These are phyloP conservation scores for Uropetala carovei DNA, from an alignment of 2,888 invertebrate species.

Conservation along the genomic window DNA sequence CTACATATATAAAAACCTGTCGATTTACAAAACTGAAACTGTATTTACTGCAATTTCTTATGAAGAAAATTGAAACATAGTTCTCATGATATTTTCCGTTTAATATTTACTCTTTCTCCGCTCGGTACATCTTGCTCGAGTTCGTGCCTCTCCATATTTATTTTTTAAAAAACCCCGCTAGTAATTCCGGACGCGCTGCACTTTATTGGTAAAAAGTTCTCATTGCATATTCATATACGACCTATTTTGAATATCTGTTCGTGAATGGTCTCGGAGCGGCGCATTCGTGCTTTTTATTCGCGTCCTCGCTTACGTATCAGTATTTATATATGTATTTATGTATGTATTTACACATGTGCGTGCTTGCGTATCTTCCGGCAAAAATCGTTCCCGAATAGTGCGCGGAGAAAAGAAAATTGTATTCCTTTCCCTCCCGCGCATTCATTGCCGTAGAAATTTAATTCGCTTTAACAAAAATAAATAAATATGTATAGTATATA, in stretches of 20 bases:
- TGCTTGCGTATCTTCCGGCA: background rate
- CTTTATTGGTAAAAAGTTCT: slow-evolving; percentile 20
- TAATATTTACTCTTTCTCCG: background rate
- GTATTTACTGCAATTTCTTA: background rate
- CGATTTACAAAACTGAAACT: too few species aligned
- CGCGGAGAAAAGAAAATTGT: background rate
- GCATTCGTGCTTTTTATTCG: background rate
- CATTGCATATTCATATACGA: slow-evolving; percentile 29
- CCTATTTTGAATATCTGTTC: slow-evolving; percentile 33
- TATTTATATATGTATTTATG: too few species aligned
- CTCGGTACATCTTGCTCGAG: background rate
- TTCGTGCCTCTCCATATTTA: background rate
- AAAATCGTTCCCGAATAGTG: background rate
- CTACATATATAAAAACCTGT: too few species aligned
- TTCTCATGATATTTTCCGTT: background rate
- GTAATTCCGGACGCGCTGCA: background rate
- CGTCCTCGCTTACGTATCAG: background rate
- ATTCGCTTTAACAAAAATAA: background rate
- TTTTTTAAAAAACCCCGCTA: slow-evolving; percentile 1
- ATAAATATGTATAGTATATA: too few species aligned
- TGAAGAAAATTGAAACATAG: slow-evolving; percentile 10
- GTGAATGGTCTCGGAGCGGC: background rate
- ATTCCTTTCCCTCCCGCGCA: background rate
- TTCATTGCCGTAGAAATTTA: background rate
- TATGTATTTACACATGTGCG: background rate